phyloP scores from a whole-genome alignment of 1,140 invertebrate genomes.

The Eriosoma lanigerum region DNA sequence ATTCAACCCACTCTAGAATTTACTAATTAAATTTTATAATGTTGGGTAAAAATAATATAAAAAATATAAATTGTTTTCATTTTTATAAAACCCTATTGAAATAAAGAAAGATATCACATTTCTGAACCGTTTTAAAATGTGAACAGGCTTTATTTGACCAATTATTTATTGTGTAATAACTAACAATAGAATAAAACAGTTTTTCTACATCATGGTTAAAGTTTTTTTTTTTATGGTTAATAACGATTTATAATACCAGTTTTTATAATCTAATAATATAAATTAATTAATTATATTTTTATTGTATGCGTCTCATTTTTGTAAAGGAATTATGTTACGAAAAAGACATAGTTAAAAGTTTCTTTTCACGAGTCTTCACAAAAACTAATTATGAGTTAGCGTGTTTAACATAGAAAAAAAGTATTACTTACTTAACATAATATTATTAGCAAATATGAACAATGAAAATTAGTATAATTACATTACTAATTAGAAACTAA shows the following conservation, averaged over 20 bases:
- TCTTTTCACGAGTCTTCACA: neutral
- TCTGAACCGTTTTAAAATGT: neutral
- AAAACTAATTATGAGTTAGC: neutral
- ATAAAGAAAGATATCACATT: too few species aligned
- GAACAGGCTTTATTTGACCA: neutral
- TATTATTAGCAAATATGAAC: neutral
- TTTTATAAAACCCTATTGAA: too few species aligned
- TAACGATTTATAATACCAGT: neutral
- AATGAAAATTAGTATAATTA: neutral
- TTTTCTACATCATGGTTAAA: neutral
- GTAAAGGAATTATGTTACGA: neutral
- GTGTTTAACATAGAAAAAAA: neutral
- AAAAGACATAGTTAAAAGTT: too few species aligned
- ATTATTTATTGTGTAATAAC: neutral
- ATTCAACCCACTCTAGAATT: too few species aligned
- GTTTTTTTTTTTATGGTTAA: neutral
- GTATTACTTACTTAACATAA: neutral
- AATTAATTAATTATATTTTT: constrained; percentile 28
- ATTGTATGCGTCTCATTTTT: neutral
- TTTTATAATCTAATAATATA: constrained; percentile 7
- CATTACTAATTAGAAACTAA: neutral
- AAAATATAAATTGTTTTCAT: too few species aligned
- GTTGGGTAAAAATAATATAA: too few species aligned
- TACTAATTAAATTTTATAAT: too few species aligned
- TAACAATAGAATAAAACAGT: neutral